Conservation (phyloP, 2,888 invertebrate genomes). For the Mythimna impura region DNA sequence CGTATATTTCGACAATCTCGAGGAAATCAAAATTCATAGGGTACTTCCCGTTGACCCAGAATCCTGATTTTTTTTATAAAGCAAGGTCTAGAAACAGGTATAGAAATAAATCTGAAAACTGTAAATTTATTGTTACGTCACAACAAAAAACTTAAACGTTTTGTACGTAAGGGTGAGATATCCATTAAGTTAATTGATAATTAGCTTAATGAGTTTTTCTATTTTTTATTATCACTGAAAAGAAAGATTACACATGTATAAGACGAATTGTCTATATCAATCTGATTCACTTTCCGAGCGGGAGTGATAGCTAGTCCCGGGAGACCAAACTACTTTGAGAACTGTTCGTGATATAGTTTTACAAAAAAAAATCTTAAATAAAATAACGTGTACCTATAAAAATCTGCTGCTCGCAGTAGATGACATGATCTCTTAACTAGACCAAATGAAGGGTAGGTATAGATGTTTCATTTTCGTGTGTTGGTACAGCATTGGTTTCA, state of each 20-base stretch:
- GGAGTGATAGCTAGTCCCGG: conserved; percentile 43
- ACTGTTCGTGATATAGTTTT: conserved; percentile 25
- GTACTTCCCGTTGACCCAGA: too few relatives aligned
- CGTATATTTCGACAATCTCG: too few relatives aligned
- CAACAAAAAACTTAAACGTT: too few relatives aligned
- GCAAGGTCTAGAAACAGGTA: too few relatives aligned
- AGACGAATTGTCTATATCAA: conserved; percentile 44
- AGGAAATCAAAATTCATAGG: too few relatives aligned
- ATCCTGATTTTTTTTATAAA: too few relatives aligned
- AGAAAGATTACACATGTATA: conserved; percentile 10
- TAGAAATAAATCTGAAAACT: too few relatives aligned
- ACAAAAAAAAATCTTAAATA: neutral
- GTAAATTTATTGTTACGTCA: too few relatives aligned
- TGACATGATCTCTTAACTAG: neutral
- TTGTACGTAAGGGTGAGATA: too few relatives aligned
- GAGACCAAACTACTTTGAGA: conserved; percentile 36
- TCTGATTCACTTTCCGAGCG: conserved; percentile 35
- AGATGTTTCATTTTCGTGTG: neutral
- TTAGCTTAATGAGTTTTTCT: neutral
- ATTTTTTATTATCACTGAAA: conserved; percentile 1
- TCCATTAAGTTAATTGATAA: too few relatives aligned
- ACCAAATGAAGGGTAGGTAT: neutral
- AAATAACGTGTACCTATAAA: neutral
- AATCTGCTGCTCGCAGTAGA: neutral
- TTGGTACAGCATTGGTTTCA: too few relatives aligned